Evolutionary conservation across 2,888 invertebrate genomes (phyloP).

Genomic region (Heteromyza rotundicornis): DNA sequence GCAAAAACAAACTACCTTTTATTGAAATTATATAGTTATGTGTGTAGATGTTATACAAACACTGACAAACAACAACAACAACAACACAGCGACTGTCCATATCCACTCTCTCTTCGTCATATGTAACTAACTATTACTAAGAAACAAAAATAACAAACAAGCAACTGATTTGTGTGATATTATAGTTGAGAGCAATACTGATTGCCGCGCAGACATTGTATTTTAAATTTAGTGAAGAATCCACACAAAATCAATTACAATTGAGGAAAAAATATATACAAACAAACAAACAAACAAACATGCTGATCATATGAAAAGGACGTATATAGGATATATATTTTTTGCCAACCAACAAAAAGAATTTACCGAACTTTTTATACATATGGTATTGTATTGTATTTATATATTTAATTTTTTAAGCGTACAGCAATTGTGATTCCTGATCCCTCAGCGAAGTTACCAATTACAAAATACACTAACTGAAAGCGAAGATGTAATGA

Average conservation of each 20-base stretch:
- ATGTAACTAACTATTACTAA: no score
- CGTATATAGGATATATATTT: no score
- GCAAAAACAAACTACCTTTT: background rate
- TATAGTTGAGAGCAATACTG: no score
- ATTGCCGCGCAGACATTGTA: no score
- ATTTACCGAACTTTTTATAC: background rate
- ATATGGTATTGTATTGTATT: background rate
- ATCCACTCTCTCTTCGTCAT: no score
- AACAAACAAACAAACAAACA: no score
- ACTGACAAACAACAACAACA: background rate
- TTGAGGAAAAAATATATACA: background rate
- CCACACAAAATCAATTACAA: background rate
- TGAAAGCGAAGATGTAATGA: no score
- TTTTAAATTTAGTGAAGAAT: background rate
- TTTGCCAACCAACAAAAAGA: background rate
- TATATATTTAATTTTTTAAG: background rate
- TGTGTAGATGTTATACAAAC: background rate
- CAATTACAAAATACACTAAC: conserved; percentile 23
- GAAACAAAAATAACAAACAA: no score
- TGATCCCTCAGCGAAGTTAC: no score
- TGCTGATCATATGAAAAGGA: no score
- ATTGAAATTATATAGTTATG: background rate
- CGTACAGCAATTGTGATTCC: conserved; percentile 1
- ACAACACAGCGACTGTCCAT: no score
- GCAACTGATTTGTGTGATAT: no score